Base-by-base conservation (phyloP, 2,888 invertebrate genomes). In the Oscheius sp. region DNA sequence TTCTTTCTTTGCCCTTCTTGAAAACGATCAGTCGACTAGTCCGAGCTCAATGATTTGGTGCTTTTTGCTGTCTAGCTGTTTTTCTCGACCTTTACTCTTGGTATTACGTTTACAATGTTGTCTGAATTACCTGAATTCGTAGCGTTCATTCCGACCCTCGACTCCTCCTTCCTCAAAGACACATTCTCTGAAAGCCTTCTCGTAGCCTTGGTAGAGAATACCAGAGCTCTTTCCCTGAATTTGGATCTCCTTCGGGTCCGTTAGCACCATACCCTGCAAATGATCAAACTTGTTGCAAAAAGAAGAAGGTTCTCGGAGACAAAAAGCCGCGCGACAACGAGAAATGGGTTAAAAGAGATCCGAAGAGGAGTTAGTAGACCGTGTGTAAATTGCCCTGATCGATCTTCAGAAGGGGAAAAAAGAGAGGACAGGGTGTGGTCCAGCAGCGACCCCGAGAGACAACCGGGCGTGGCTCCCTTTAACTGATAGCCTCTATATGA, bases 141-240 rank as follows among this genome's bases (percentile, higher is more conserved):
- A 88, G 76, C 88, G 83, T 79, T 88, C 88, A 74, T 88, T 88
- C 62, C 81, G 80, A 32, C 88, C 88, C 66, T 82, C 78, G 35
- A 88, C 85, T 66, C 79, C 81, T 47, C 84, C 84, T 66, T 88
- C 88, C 70, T 88, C 88, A 76, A 85, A 88, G 68, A 88, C 79
- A 78, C 88, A 88, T 73, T 84, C 81, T 37, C 79, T 82, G 80
- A 88, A 88, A 50, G 84, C 85, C 59, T 86, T 81, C n/a, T 77
- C 75, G 77, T 87, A 87, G 42, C 88, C 88, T 71, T 88, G 85
- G 79, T 88, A 88, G 68, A 82, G 76, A 60, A 88, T 88, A 65
- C 88, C 88, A 63, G 81, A 82, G 65, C 85, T 85, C 58, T 88
- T 79, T 62, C 81, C 78, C 73, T 88, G 87, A n/a, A 87, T 79